Conservation (phyloP, 1,140 invertebrate genomes). For the Gryon sp. region DNA sequence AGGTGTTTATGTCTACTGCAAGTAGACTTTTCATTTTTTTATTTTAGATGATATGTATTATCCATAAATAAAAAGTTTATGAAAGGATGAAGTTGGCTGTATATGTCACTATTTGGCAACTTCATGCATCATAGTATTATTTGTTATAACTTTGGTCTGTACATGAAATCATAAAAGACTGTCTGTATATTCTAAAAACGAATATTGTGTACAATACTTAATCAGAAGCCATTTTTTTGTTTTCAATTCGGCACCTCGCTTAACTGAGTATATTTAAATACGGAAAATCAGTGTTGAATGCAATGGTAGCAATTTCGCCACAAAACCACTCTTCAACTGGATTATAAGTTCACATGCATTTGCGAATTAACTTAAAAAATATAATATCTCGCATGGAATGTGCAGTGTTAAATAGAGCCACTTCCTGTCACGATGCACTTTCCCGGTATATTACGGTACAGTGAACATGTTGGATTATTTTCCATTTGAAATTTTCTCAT, state of each 20-base stretch:
- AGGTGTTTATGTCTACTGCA: too few relatives aligned
- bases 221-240: too few relatives aligned
- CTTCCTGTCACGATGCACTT: slow-evolving; percentile 39
- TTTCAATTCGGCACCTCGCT: slow-evolving; percentile 27
- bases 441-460: slow-evolving; percentile 32
- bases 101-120: too few relatives aligned
- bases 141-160: too few relatives aligned
- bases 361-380: slow-evolving; percentile 52
- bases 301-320: slow-evolving; percentile 20
- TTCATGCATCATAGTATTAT: too few relatives aligned
- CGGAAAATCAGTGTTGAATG: slow-evolving; percentile 32
- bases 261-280: slow-evolving; percentile 26
- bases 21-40: too few relatives aligned
- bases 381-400: slow-evolving; percentile 39
- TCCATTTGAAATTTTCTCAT: slow-evolving; percentile 39
- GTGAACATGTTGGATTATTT: slow-evolving; percentile 42
- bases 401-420: slow-evolving; percentile 19
- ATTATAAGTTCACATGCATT: slow-evolving; percentile 46
- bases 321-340: slow-evolving; percentile 25
- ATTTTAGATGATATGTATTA: too few relatives aligned
- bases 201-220: too few relatives aligned
- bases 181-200: too few relatives aligned
- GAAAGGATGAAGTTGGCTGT: too few relatives aligned
- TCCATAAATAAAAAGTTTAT: too few relatives aligned
- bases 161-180: too few relatives aligned